Evolutionary conservation across 1,140 invertebrate species (phyloP).

Genomic region (Campoletis sonorensis): DNA sequence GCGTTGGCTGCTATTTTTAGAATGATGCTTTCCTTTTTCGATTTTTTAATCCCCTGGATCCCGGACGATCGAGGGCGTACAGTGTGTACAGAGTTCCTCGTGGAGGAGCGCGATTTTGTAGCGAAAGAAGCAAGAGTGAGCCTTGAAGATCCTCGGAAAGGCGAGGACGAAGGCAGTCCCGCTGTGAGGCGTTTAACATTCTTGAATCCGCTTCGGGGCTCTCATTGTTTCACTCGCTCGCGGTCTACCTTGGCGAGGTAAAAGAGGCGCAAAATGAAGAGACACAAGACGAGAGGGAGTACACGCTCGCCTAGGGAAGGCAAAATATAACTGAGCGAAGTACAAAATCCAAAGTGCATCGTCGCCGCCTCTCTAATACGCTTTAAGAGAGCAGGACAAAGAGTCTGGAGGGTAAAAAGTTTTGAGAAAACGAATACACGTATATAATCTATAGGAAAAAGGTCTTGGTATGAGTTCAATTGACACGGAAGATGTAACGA

Average conservation of each 20-base stretch:
- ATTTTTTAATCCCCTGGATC: conserved; percentile 29
- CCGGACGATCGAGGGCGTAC: conserved; percentile 1
- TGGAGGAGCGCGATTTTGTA: conserved; percentile 38
- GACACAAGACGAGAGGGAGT: not conserved
- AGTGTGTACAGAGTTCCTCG: not conserved
- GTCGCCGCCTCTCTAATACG: not conserved
- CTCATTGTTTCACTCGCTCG: conserved; percentile 46
- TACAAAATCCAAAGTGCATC: not conserved
- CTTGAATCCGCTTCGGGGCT: conserved; percentile 47
- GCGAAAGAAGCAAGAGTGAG: conserved; percentile 45
- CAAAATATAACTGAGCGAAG: not conserved
- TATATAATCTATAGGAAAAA: conserved; percentile 1
- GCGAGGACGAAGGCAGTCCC: conserved; percentile 39
- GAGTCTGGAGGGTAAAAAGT: not conserved
- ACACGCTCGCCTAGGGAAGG: not conserved
- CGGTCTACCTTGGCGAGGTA: conserved; percentile 23
- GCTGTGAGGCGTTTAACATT: conserved; percentile 46
- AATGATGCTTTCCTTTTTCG: not conserved
- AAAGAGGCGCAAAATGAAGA: conserved; percentile 1
- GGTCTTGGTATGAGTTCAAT: not conserved
- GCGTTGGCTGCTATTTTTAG: conserved; percentile 20
- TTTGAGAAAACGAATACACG: not conserved
- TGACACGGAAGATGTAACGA: not conserved
- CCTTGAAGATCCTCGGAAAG: conserved; percentile 55
- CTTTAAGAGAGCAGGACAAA: not conserved